Evolutionary conservation across 2,113 vertebrate genomes (phyloP).

Genomic region (Machaerirhynchus nigripectus): DNA sequence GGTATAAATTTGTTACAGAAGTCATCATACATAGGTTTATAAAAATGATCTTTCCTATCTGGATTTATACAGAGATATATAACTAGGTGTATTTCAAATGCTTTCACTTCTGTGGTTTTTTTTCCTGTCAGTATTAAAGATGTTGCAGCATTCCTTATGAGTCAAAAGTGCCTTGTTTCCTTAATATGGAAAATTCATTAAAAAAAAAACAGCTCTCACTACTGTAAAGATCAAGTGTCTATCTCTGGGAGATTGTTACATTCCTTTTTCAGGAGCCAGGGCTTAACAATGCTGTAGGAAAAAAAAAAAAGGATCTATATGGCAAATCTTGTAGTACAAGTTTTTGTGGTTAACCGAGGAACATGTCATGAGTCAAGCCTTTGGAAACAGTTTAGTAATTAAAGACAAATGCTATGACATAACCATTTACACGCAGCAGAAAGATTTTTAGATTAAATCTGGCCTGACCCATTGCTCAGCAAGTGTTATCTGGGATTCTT

Average conservation of each 20-base stretch:
- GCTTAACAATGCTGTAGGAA: slow-evolving; percentile 62
- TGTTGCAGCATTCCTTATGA: neutral
- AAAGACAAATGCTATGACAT: slow-evolving; percentile 87
- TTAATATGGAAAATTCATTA: neutral
- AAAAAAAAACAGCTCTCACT: neutral
- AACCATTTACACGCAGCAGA: slow-evolving; percentile 78
- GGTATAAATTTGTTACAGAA: neutral
- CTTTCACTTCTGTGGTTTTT: neutral
- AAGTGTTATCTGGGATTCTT: slow-evolving; percentile 80
- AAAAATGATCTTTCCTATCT: neutral
- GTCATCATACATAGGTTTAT: neutral
- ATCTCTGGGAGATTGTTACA: slow-evolving; percentile 50
- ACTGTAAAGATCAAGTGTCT: slow-evolving; percentile 59
- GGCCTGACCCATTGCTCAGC: slow-evolving; percentile 77
- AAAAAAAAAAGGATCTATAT: slow-evolving; percentile 71
- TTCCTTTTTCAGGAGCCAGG: slow-evolving; percentile 68
- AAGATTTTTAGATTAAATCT: slow-evolving; percentile 80
- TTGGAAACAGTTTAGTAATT: slow-evolving; percentile 81
- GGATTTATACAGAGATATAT: neutral
- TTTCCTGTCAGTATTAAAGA: neutral
- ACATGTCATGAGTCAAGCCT: slow-evolving; percentile 78
- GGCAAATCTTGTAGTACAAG: slow-evolving; percentile 80
- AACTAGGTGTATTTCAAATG: neutral
- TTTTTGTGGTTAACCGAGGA: slow-evolving; percentile 83
- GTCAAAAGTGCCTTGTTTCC: slow-evolving; percentile 33